Evolutionary conservation across 35 echinoderm and acorn worm genomes (phyloP).

Genomic region (Ophioderma brevispina): DNA sequence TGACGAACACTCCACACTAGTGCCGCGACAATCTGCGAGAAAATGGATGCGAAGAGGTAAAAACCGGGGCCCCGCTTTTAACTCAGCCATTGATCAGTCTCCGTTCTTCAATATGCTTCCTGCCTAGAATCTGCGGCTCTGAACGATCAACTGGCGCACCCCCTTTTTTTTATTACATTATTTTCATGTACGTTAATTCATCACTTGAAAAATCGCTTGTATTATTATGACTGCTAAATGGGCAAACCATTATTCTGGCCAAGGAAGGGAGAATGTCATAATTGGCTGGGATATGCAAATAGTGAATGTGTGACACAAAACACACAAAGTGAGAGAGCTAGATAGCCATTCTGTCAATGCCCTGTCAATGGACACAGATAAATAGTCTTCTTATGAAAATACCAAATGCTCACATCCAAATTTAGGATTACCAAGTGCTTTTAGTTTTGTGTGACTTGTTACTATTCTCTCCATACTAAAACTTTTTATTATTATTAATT

Average conservation of each 20-base stretch:
- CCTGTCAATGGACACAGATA: not conserved
- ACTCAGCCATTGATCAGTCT: not conserved
- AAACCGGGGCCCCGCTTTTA: not conserved
- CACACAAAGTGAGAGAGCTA: not conserved
- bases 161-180: too few species aligned
- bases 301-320: not conserved
- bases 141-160: too few species aligned
- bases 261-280: not conserved
- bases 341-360: not conserved
- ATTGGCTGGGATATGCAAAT: not conserved
- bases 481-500: too few species aligned
- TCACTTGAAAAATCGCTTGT: constrained; percentile 1
- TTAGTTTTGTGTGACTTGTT: too few species aligned
- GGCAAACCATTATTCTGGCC: not conserved
- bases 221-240: not conserved
- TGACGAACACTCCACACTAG: constrained; percentile 1
- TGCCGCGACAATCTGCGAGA: not conserved
- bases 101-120: not conserved
- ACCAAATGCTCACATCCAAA: too few species aligned
- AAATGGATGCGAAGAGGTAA: constrained; percentile 5
- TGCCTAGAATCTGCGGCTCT: not conserved
- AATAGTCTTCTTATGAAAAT: too few species aligned
- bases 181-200: not conserved
- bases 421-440: too few species aligned
- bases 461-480: too few species aligned